Percentiles rank a stretch among this genome's conserved stretches.
Conservation (phyloP, 2,888 invertebrate species). For the Clistopyga incitator region DNA sequence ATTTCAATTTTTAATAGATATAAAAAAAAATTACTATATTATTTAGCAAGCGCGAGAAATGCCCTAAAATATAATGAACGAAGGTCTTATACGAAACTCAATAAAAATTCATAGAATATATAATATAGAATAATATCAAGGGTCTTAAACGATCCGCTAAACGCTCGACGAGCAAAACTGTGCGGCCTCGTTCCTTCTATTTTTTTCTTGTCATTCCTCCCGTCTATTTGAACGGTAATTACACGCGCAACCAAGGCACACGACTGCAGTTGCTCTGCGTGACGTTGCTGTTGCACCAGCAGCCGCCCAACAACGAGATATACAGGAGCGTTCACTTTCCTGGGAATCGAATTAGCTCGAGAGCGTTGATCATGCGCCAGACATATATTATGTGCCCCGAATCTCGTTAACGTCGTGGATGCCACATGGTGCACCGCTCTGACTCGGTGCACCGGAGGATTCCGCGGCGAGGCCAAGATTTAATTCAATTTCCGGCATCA, state of each 20-base stretch:
- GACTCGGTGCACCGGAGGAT: background rate
- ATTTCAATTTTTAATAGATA: too few relatives aligned
- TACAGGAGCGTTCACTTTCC: conserved; percentile 65
- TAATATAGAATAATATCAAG: too few relatives aligned
- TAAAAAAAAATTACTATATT: too few relatives aligned
- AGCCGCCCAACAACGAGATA: conserved; percentile 19
- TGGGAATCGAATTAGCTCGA: conserved; percentile 65
- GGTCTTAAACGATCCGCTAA: background rate
- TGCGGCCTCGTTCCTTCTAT: conserved; percentile 16
- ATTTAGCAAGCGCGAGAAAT: too few relatives aligned
- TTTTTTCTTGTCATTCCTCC: background rate
- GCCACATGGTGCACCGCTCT: conserved; percentile 6
- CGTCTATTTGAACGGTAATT: conserved; percentile 38
- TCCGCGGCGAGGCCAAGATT: background rate
- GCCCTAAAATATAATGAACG: too few relatives aligned
- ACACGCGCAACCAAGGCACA: conserved; percentile 33
- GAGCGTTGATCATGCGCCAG: conserved; percentile 50
- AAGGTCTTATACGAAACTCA: too few relatives aligned
- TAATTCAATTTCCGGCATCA: conserved; percentile 64
- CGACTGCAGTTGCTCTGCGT: conserved; percentile 9
- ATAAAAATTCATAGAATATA: background rate
- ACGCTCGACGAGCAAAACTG: background rate
- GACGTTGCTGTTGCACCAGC: background rate
- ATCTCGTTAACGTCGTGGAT: conserved; percentile 51
- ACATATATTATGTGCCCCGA: conserved; percentile 30